Evolutionary conservation across 37 sponge, comb jelly and placozoan species (phyloP).

Genomic region (Beroe ovata): DNA sequence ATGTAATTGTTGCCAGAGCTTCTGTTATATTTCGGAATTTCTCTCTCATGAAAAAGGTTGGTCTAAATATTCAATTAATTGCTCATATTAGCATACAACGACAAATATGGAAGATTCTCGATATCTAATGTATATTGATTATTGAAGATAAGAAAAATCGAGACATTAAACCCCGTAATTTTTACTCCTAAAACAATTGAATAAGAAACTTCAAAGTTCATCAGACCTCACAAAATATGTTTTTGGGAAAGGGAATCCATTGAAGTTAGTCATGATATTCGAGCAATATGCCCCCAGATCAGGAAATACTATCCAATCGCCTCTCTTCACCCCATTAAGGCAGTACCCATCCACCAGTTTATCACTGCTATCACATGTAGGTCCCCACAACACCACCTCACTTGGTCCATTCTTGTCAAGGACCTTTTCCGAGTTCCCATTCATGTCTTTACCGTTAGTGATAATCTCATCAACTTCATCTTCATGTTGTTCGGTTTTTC

Average conservation of each 20-base stretch:
- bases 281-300: slow-evolving; percentile 28
- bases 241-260: slow-evolving; percentile 1
- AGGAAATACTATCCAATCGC: slow-evolving; percentile 57
- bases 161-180: no score
- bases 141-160: no score
- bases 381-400: slow-evolving; percentile 43
- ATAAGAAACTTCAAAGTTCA: not conserved
- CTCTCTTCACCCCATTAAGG: not conserved
- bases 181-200: no score
- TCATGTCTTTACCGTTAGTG: not conserved
- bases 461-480: not conserved
- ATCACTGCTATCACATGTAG: slow-evolving; percentile 53
- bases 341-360: slow-evolving; percentile 35
- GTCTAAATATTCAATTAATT: no score
- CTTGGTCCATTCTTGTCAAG: not conserved
- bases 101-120: no score
- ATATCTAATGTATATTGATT: no score
- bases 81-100: no score
- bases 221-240: slow-evolving; percentile 20
- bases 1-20: not conserved
- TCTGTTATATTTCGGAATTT: slow-evolving; percentile 14
- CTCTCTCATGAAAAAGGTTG: slow-evolving; percentile 24
- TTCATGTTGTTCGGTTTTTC: not conserved
- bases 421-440: not conserved
- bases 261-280: slow-evolving; percentile 17